A percentile compares a stretch with the other conserved stretches of the same genome.
Evolutionary conservation across 2,113 vertebrate species (phyloP).

Genomic region (Lepisosteus osseus): DNA sequence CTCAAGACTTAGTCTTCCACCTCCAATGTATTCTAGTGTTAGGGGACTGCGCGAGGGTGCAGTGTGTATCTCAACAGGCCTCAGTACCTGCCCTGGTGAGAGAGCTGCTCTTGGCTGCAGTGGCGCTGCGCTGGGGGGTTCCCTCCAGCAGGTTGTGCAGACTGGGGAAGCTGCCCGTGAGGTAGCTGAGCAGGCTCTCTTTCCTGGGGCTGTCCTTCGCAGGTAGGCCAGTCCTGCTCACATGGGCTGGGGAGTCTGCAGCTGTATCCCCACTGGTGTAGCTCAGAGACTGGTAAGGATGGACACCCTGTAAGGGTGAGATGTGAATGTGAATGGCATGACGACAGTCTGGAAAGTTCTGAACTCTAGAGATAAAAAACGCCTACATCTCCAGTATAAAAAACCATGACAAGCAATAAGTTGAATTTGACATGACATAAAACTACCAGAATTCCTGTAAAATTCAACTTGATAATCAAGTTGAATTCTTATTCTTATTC

Average conservation of each 20-base stretch:
- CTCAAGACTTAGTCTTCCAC: too few relatives aligned
- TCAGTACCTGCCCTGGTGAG: conserved; percentile 84
- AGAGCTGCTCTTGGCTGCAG: conserved; percentile 81
- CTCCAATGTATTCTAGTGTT: not conserved
- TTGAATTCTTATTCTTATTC: too few relatives aligned
- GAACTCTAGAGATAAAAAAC: not conserved
- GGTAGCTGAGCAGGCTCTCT: conserved; percentile 91
- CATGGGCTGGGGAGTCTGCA: conserved; percentile 90
- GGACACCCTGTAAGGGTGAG: conserved; percentile 75
- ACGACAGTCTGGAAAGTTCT: not conserved
- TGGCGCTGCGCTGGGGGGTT: conserved; percentile 79
- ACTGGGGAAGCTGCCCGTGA: conserved; percentile 94
- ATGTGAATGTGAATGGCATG: not conserved
- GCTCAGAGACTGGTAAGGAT: conserved; percentile 94
- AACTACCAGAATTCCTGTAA: too few relatives aligned
- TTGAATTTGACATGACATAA: too few relatives aligned
- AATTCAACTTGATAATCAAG: too few relatives aligned
- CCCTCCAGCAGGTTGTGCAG: conserved; percentile 93
- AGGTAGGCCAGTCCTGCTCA: conserved; percentile 70
- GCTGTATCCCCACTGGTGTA: conserved; percentile 96
- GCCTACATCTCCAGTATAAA: not conserved
- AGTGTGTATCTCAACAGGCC: not conserved
- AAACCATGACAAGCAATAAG: not conserved
- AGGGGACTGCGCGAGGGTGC: not conserved
- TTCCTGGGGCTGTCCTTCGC: conserved; percentile 91